A percentile compares a stretch with the other conserved stretches of the same genome.
Evolutionary conservation across 1,140 invertebrate genomes (phyloP).

Genomic region (Arion vulgaris): DNA sequence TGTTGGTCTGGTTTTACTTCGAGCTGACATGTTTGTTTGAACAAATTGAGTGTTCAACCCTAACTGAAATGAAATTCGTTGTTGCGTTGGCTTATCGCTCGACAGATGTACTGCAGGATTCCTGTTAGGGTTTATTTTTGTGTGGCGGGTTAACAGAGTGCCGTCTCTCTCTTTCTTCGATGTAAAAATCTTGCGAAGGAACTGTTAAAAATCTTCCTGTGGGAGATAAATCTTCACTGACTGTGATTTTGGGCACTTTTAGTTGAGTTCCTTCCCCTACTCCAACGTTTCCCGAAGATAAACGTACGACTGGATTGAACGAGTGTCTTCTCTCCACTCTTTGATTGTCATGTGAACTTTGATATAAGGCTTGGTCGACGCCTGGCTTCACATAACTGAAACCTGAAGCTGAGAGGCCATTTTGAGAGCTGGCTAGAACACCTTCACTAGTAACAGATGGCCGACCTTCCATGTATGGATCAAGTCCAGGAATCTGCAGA

Average conservation of each 20-base stretch:
- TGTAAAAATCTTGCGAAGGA: conserved; percentile 24
- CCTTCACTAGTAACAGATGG: not conserved
- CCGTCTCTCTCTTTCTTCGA: conserved; percentile 6
- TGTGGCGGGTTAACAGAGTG: conserved; percentile 24
- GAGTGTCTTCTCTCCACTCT: conserved; percentile 33
- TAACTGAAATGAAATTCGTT: conserved; percentile 23
- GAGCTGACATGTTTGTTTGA: not conserved
- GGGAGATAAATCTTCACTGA: conserved; percentile 10
- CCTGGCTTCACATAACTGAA: not conserved
- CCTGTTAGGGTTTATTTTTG: not conserved
- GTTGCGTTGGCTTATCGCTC: not conserved
- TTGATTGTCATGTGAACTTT: not conserved
- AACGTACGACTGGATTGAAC: not conserved
- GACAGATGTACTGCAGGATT: not conserved
- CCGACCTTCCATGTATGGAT: conserved; percentile 23
- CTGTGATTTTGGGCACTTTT: conserved; percentile 27
- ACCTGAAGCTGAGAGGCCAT: not conserved
- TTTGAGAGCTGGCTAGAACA: too few species aligned
- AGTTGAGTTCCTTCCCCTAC: not conserved
- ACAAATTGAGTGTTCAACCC: too few species aligned
- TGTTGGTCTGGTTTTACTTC: not conserved
- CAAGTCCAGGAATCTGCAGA: conserved; percentile 24
- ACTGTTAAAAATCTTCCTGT: conserved; percentile 12
- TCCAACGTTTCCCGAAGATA: not conserved
- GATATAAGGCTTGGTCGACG: not conserved